phyloP scores from a whole-genome alignment of 2,888 invertebrate genomes.

The Timema podura region DNA sequence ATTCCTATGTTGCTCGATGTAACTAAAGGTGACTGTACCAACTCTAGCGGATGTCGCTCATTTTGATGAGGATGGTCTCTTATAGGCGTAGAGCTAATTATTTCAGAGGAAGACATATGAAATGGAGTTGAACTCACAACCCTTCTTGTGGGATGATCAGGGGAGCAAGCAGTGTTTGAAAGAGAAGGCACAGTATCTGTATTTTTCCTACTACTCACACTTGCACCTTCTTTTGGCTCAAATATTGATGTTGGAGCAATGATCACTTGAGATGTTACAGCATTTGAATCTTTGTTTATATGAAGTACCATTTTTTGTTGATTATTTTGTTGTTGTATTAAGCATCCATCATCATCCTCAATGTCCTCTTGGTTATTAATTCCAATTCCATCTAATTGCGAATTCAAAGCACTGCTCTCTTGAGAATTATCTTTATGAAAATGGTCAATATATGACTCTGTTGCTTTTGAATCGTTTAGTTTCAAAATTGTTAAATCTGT shows the following conservation, averaged over 20 bases:
- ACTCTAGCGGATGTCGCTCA: background rate
- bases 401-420: background rate
- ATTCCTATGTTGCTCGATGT: slow-evolving; percentile 25
- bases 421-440: too few species aligned
- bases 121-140: slow-evolving; percentile 28
- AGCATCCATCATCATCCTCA: background rate
- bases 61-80: background rate
- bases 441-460: background rate
- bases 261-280: slow-evolving; percentile 10
- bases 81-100: slow-evolving; percentile 8
- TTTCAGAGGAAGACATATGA: slow-evolving; percentile 8
- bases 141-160: background rate
- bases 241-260: slow-evolving; percentile 9
- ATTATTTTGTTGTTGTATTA: background rate
- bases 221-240: background rate
- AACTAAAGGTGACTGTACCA: slow-evolving; percentile 27
- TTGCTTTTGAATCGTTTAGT: background rate
- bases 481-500: background rate
- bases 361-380: background rate
- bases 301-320: slow-evolving; percentile 9
- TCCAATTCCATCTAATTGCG: too few species aligned
- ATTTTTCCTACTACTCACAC: background rate
- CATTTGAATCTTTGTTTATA: background rate
- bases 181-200: background rate
- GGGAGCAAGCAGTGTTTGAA: background rate